These are phyloP conservation scores for Trachurus trachurus DNA, from an alignment of 2,797 vertebrate genomes.

Conservation along the genomic window DNA sequence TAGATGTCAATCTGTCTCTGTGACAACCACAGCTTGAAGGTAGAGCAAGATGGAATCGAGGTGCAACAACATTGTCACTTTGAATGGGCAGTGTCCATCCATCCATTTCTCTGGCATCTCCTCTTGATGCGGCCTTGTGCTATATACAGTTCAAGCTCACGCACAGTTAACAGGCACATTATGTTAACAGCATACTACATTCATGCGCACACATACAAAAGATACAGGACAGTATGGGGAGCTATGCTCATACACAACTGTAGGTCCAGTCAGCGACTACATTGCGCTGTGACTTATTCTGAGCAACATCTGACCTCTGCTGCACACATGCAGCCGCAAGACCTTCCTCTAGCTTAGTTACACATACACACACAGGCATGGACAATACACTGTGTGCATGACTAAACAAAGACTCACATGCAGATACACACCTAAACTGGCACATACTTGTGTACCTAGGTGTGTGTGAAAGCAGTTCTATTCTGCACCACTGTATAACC, in stretches of 20 bases:
- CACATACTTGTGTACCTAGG: background rate
- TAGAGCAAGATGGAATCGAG: background rate
- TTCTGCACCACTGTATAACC: slow-evolving; percentile 26
- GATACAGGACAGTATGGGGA: background rate
- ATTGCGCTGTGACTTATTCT: slow-evolving; percentile 28
- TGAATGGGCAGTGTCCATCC: background rate
- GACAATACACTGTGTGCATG: background rate
- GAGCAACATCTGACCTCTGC: slow-evolving; percentile 45
- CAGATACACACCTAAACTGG: background rate
- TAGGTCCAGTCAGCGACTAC: slow-evolving; percentile 3
- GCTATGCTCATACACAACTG: slow-evolving; percentile 5
- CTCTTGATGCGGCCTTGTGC: slow-evolving; percentile 4
- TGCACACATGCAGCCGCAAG: slow-evolving; percentile 18
- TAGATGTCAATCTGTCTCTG: background rate
- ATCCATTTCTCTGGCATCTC: slow-evolving; percentile 7
- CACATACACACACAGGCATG: slow-evolving; percentile 3
- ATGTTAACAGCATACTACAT: background rate
- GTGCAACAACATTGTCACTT: too few species aligned
- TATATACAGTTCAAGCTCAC: background rate
- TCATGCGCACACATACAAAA: background rate
- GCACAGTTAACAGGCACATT: background rate
- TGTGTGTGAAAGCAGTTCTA: slow-evolving; percentile 26
- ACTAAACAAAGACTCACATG: background rate
- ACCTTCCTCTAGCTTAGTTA: slow-evolving; percentile 9
- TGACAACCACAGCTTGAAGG: background rate